Evolutionary conservation across 2,888 invertebrate genomes (phyloP).

Genomic region (Agonum fuliginosum): DNA sequence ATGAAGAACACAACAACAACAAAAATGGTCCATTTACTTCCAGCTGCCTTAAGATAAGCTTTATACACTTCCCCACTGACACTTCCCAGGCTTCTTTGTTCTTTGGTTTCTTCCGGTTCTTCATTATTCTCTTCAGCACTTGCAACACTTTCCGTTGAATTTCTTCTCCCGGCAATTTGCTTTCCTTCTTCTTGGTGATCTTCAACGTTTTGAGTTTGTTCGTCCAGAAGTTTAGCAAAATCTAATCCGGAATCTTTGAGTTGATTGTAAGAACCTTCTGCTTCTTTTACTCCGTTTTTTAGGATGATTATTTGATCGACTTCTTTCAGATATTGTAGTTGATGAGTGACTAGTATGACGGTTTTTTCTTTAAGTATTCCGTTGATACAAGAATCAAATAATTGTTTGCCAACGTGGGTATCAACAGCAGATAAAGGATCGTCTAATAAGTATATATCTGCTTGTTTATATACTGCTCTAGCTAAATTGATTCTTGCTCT

Average conservation of each 20-base stretch:
- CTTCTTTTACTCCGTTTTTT: constrained; percentile 74
- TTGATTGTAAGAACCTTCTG: constrained; percentile 81
- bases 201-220: constrained; percentile 69
- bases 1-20: constrained; percentile 80
- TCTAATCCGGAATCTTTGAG: constrained; percentile 82
- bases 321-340: constrained; percentile 84
- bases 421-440: constrained; percentile 87
- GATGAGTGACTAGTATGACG: constrained; percentile 88
- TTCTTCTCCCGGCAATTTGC: constrained; percentile 66
- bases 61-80: constrained; percentile 76
- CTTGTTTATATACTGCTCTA: constrained; percentile 81
- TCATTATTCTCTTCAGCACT: constrained; percentile 72
- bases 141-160: constrained; percentile 75
- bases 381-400: constrained; percentile 81
- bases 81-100: constrained; percentile 79
- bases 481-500: constrained; percentile 80
- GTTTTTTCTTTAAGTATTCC: constrained; percentile 80
- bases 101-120: constrained; percentile 73
- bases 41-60: constrained; percentile 84
- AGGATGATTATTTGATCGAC: constrained; percentile 75
- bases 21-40: constrained; percentile 79
- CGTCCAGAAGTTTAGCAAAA: constrained; percentile 81
- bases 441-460: constrained; percentile 84
- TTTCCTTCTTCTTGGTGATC: constrained; percentile 72
- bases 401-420: constrained; percentile 80